Percentiles rank a stretch among this genome's conserved stretches.
These are phyloP conservation scores for Glyphotaelius pellucidus DNA, from an alignment of 2,888 invertebrate genomes.

Conservation along the genomic window DNA sequence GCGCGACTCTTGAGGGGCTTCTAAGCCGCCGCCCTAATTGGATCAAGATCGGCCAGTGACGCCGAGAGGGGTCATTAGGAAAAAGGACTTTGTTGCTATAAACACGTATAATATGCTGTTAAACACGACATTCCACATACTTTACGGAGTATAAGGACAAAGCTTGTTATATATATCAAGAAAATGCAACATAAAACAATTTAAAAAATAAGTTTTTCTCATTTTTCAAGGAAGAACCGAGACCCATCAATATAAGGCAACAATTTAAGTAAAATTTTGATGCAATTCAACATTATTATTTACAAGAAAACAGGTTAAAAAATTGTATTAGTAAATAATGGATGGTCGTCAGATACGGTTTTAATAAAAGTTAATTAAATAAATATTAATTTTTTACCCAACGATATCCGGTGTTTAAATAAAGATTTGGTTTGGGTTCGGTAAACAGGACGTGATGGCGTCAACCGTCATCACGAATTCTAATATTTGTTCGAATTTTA, in stretches of 20 bases:
- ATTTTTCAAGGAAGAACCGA: not conserved
- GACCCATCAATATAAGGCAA: not conserved
- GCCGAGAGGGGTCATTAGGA: slow-evolving; percentile 24
- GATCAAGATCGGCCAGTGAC: slow-evolving; percentile 61
- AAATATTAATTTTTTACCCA: not conserved
- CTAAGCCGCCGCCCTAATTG: slow-evolving; percentile 65
- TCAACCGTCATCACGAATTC: not conserved
- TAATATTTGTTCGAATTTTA: not conserved
- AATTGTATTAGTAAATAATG: not conserved
- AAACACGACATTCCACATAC: not conserved
- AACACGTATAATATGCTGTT: not conserved
- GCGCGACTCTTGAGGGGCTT: slow-evolving; percentile 64
- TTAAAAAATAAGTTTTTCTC: not conserved
- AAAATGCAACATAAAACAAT: not conserved
- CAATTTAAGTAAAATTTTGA: not conserved
- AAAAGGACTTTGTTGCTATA: not conserved
- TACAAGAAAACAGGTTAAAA: not conserved
- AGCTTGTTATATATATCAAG: not conserved
- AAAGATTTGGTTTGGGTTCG: not conserved
- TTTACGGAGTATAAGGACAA: not conserved
- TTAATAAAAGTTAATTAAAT: not conserved
- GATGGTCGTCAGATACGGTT: not conserved
- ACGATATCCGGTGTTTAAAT: not conserved
- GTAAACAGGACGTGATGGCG: not conserved
- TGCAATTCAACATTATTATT: not conserved